Base-by-base conservation (phyloP, 2,888 invertebrate species). In the Ochropleura leucogaster region DNA sequence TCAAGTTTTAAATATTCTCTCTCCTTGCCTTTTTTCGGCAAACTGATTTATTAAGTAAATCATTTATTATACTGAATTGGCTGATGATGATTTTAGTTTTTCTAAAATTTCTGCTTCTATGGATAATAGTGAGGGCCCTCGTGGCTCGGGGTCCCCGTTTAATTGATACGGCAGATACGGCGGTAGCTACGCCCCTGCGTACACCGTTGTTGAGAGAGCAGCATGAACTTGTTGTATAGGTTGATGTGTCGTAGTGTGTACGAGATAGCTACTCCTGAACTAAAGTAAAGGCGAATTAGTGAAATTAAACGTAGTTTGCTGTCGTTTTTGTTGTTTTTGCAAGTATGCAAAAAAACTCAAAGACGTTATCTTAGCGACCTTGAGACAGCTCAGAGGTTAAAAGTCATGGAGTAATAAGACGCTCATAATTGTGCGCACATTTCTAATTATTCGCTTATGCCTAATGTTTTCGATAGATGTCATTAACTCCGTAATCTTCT, bases 201-300 rank as follows among this genome's bases (percentile, higher is more conserved):
- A n/a, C n/a, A n/a, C 30, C 30, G 30, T 30, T 30, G 30, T 30
- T 30, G 30, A 30, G 30, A 30, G 30, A 30, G 30, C 30, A 30
- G 30, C 30, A 30, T 30, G 3, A 30, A 30, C 30, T 30, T 1
- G 30, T 30, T 30, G 30, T 30, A 30, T 30, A 30, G 30, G 30
- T 30, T 30, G 30, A 30, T 30, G 30, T 30, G 30, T 30, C 30
- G 30, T 30, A 1, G 30, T 30, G 30, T 30, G 30, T 87, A 89
- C 55, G 92, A 93, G 85, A 94, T 91, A 20, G 95, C 96, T 12
- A 96, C 96, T 59, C 90, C 92, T 8, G 96, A 94, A 89, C 87
- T 95, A 62, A 96, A 95, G 89, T 89, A 96, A 75, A 96, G 96
- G 96, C 18, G 96, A 96, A 94, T 92, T 96, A 91, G 94, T 93